Conservation (phyloP, 2,888 invertebrate genomes). For the Sinhomidia bicolor region DNA sequence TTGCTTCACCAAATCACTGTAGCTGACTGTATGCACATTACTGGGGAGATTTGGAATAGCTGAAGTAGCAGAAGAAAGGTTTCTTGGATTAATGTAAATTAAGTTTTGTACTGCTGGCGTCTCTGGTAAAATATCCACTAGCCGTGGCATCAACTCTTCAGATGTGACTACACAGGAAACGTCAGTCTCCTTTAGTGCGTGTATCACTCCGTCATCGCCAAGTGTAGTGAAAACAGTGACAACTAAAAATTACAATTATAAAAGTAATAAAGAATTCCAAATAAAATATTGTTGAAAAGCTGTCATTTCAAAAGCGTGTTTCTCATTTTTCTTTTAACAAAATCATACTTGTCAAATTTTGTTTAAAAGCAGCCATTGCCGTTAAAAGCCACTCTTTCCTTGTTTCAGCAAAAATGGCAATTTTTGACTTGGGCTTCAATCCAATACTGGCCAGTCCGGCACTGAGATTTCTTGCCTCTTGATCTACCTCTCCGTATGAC, state of each 20-base stretch:
- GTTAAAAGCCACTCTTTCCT: constrained; percentile 99
- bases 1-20: constrained; percentile 59
- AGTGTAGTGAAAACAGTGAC: constrained; percentile 98
- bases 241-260: constrained; percentile 83
- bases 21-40: constrained; percentile 69
- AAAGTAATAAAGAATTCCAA: not conserved
- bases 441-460: constrained; percentile 92
- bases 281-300: too few relatives aligned
- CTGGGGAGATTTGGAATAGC: constrained; percentile 57
- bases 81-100: constrained; percentile 91
- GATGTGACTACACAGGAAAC: constrained; percentile 96
- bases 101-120: constrained; percentile 90
- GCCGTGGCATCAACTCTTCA: constrained; percentile 94
- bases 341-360: constrained; percentile 90
- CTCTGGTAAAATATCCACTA: constrained; percentile 88
- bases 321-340: not conserved
- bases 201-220: constrained; percentile 97
- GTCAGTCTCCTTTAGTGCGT: constrained; percentile 98
- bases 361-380: constrained; percentile 97
- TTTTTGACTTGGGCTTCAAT: constrained; percentile 87
- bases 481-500: constrained; percentile 89
- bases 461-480: constrained; percentile 90
- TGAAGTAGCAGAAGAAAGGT: not conserved
- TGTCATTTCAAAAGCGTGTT: too few relatives aligned
- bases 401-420: constrained; percentile 98